Percentiles rank a stretch among this genome's conserved stretches.
Evolutionary conservation across 2,888 invertebrate genomes (phyloP).

Genomic region (Spicauda simplicius): DNA sequence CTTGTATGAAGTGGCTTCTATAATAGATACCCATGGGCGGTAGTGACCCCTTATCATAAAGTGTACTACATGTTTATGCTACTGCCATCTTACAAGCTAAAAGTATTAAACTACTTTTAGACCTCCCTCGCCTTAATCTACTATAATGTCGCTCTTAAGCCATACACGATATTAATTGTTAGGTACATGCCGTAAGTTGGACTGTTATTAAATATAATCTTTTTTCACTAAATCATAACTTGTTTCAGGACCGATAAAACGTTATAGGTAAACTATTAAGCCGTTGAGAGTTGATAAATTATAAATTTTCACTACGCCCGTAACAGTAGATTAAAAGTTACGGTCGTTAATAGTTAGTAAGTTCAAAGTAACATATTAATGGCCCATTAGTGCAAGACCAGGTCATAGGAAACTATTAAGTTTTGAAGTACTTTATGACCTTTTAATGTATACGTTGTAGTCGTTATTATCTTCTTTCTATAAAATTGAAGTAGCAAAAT

Average conservation of each 20-base stretch:
- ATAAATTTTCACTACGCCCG: conserved; percentile 19
- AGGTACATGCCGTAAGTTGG: background rate
- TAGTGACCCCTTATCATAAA: too few relatives aligned
- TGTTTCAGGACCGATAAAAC: conserved; percentile 7
- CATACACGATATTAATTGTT: background rate
- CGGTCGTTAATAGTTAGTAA: conserved; percentile 15
- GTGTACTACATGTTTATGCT: too few relatives aligned
- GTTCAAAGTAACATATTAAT: conserved; percentile 15
- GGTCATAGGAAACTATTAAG: background rate
- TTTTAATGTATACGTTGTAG: background rate
- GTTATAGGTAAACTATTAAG: conserved; percentile 10
- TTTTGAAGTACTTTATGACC: conserved; percentile 9
- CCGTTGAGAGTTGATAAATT: conserved; percentile 11
- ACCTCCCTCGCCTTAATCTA: too few relatives aligned
- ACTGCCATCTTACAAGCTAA: too few relatives aligned
- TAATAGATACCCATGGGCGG: too few relatives aligned
- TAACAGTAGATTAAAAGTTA: conserved; percentile 21
- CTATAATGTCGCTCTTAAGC: background rate
- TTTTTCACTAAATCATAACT: background rate
- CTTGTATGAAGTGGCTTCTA: too few relatives aligned
- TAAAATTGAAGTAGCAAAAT: too few relatives aligned
- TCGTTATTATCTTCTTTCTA: background rate
- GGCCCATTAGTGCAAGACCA: conserved; percentile 17
- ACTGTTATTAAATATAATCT: background rate
- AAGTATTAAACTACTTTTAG: too few relatives aligned